Base-by-base conservation (phyloP, 2,888 invertebrate species). In the Parnassius mnemosyne region DNA sequence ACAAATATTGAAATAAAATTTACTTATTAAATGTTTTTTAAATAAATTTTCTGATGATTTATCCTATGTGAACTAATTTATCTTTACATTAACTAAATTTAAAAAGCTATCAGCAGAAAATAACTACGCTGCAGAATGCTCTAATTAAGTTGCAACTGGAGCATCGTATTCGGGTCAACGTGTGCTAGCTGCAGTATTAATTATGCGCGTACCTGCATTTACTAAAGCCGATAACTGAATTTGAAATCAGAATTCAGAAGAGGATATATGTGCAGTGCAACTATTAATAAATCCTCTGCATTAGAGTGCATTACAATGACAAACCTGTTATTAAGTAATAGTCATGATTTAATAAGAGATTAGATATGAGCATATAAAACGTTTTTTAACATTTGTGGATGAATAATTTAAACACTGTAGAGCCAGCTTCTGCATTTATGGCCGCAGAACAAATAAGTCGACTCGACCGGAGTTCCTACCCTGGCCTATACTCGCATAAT, bases 81-180 rank as follows among this genome's bases (percentile, higher is more conserved):
- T 43, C 10, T 43, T 43, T 43, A 43, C 43, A 43, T 43, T 3
- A 43, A 43, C 16, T 43, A 10, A 25, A 25, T 49, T 53, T 9
- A 53, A 47, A 42, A 12, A 47, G 13, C 46, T 47, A 49, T 42
- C 53, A 47, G 13, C 13, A 13, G 1, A 25, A 9, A 10, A 11
- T 58, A 58, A 44, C 12, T 3, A 10, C 9, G 53, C 25, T 53
- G 41, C 41, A n/a, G 53, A 49, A 54, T 54, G 54, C 16, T 54
- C 60, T 54, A 60, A 60, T 60, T 60, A 46, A 55, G 12, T 55
- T 54, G 54, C 49, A 60, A 54, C 20, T 60, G 25, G 60, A 54
- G 43, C 54, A 9, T 49, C 53, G 54, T 49, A 60, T 54, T 53
- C 20, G n/a, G 53, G 60, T 60, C 60, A 49, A 49, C 49, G 58